phyloP scores from a whole-genome alignment of 1,140 invertebrate species.

The Orius insidiosus region DNA sequence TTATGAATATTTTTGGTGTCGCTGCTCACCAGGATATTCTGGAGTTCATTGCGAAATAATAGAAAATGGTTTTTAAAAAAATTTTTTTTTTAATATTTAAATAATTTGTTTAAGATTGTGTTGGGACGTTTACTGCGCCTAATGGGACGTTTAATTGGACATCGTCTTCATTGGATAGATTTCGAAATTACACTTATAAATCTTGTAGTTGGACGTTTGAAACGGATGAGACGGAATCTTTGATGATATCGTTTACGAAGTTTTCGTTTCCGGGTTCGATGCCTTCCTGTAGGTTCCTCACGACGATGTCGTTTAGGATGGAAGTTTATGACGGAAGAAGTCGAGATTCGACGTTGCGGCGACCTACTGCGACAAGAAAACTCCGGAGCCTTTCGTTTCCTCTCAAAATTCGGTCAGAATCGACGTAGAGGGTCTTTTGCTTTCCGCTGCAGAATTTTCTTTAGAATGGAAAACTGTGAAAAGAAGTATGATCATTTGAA shows the following conservation, averaged over 20 bases:
- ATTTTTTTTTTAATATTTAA: not conserved
- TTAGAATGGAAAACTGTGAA: not conserved
- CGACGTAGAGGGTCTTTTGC: not conserved
- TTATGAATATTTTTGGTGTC: conserved; percentile 28
- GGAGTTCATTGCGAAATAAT: conserved; percentile 33
- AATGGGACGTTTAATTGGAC: conserved; percentile 33
- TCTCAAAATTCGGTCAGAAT: conserved; percentile 46
- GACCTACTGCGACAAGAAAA: conserved; percentile 45
- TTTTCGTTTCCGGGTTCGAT: not conserved
- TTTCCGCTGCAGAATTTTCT: conserved; percentile 30
- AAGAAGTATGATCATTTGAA: conserved; percentile 1
- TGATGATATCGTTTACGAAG: not conserved
- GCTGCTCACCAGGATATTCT: conserved; percentile 35
- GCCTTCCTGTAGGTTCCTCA: not conserved
- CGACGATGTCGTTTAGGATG: conserved; percentile 24
- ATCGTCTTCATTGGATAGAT: conserved; percentile 39
- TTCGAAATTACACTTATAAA: conserved; percentile 38
- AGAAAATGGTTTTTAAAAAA: conserved; percentile 7
- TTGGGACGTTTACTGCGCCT: conserved; percentile 37
- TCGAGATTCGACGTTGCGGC: conserved; percentile 47
- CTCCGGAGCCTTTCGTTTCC: conserved; percentile 40
- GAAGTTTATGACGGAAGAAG: conserved; percentile 60
- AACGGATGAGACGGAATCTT: conserved; percentile 22
- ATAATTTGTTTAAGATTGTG: conserved; percentile 36
- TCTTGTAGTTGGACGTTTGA: conserved; percentile 65